Base-by-base conservation (phyloP, 2,113 vertebrate species). In the Setophaga petechia region DNA sequence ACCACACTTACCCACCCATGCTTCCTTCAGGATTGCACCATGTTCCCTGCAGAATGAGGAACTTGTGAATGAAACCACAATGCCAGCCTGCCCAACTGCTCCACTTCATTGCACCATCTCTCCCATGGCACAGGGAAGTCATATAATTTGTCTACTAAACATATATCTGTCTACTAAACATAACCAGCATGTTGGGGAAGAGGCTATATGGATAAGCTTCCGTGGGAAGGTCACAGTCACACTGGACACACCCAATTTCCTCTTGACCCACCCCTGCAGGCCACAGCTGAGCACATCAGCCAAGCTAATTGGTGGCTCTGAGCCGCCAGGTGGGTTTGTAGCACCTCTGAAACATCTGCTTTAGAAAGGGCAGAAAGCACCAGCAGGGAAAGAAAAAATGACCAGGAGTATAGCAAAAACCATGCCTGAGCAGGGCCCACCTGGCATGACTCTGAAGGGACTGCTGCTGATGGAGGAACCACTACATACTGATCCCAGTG, bases 231-330 rank as follows among this genome's bases (percentile, higher is more conserved):
- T 31, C 54, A 59, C 9, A 67, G 62, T 12, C 15, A 21, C 18
- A 10, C 5, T 7, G 3, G 35, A 52, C 47, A 67, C 14, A 67
- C 37, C 41, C 24, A 62, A 25, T 31, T 14, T 84, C 19, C 59
- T 73, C 11, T 6, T 37, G 33, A 37, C 15, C 5, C 43, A 47
- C 12, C 0, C 47, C 47, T 27, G 0, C 44, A 59, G 33, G 27
- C 22, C 68, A 49, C 22, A 37, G 37, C 10, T 80, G 51, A 57
- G 51, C 25, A 35, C 25, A 33, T 44, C 47, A 72, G 39, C 47
- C 62, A 76, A 63, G 19, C 21, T 67, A 65, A 31, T 67, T 79
- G 10, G 16, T 52, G 24, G 24, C 16, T 55, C 28, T 81, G 61
- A 73, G 59, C 15, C 20, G 28, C 25, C 33, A 66, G 35, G 9